Evolutionary conservation across 2,888 invertebrate species (phyloP), one percentile per base, ranked within the genome.

Genomic region (Toxonevra muliebris): DNA sequence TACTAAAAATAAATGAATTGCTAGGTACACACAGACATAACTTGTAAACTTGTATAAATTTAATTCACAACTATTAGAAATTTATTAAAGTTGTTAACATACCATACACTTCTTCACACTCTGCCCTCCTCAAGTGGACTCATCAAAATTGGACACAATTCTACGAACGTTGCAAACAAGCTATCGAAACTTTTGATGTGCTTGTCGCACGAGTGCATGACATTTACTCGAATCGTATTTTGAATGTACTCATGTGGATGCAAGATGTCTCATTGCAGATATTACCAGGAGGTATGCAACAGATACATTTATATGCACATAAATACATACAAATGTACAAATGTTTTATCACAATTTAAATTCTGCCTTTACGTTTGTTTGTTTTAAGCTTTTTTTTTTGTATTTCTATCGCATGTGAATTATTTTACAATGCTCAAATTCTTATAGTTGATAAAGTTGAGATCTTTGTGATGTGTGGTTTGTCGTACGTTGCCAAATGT

Each of bases 141-240:
- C 92, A 93, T 70, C 88, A 91, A 15, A 90, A 92, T 73, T 95
- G 97, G 92, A 89, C 90, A 67, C 87, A 88, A 66, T 96, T 94
- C 82, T 90, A 93, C 70, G 90, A 92, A 68, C 88, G 88, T 64
- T 93, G 93, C 30, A 91, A 92, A 73, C 88, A 89, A 50, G 92
- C 93, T 19, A 92, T 97, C 30, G 90, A 91, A 73, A 90, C 91
- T 66, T 95, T 97, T 80, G 94, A 95, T 75, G 88, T 89, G 15
- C 82, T 91, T 75, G 89, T 90, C 10, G 90, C 90, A 13, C 89
- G 95, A 75, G 93, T 96, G 5, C 94, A 94, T 77, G 97, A 97
- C 81, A 93, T 97, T 69, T 94, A 96, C 79, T 90, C 92, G 4
- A 96, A 96, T 83, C 90, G 97, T 79, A 96, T 97, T 74, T 89